Conservation (phyloP, 2,797 vertebrate species). For the Poecilia gillii region DNA sequence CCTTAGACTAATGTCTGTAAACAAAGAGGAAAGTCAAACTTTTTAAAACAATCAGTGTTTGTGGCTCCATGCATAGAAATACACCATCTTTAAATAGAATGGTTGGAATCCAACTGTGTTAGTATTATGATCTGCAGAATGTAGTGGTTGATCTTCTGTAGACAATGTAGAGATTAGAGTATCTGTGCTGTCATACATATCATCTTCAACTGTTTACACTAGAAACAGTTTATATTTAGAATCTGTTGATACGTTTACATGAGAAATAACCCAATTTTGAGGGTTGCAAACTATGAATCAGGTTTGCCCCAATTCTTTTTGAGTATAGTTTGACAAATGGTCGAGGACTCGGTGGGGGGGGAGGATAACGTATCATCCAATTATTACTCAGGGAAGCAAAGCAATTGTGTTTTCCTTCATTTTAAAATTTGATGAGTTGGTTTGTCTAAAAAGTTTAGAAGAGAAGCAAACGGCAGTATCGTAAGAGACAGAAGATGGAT, state of each 20-base stretch:
- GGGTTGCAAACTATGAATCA: background rate
- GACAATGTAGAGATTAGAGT: slow-evolving; percentile 15
- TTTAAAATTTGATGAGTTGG: background rate
- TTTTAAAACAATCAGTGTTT: slow-evolving; percentile 38
- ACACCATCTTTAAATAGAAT: slow-evolving; percentile 62
- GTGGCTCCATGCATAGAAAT: slow-evolving; percentile 16
- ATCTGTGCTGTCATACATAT: background rate
- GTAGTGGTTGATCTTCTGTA: slow-evolving; percentile 42
- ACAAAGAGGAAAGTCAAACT: slow-evolving; percentile 23
- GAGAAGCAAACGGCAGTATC: background rate
- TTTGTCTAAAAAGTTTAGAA: background rate
- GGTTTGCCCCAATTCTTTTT: background rate
- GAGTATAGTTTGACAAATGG: background rate
- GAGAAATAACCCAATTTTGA: background rate
- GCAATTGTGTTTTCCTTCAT: background rate
- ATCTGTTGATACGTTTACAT: background rate
- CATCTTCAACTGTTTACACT: background rate
- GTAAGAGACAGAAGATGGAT: background rate
- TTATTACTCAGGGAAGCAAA: background rate
- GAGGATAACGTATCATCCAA: background rate
- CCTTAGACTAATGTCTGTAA: slow-evolving; percentile 15
- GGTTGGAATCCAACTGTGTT: slow-evolving; percentile 58
- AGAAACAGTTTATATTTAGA: background rate
- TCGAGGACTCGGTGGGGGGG: background rate
- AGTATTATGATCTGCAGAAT: slow-evolving; percentile 69